These are phyloP conservation scores for Arvicanthis niloticus DNA, from an alignment of 2,113 vertebrate genomes.

Conservation along the genomic window DNA sequence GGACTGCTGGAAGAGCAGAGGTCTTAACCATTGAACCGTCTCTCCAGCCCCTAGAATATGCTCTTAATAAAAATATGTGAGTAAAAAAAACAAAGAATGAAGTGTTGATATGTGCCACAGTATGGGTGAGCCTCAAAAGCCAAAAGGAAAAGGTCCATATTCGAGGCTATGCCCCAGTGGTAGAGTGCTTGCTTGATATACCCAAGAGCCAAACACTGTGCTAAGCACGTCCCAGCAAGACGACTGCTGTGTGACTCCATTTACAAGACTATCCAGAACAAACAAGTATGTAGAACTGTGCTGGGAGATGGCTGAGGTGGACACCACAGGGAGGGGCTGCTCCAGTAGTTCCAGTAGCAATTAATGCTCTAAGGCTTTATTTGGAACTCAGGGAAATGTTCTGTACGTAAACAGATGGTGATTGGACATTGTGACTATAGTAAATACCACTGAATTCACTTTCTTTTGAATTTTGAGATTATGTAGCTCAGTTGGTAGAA, in stretches of 20 bases:
- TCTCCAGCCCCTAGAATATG: background rate
- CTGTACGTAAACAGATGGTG: background rate
- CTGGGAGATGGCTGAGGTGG: no score
- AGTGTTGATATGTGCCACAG: background rate
- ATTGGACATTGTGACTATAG: background rate
- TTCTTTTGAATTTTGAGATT: background rate
- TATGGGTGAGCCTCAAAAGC: slow-evolving; percentile 4
- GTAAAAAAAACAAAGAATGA: background rate
- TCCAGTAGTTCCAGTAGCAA: background rate
- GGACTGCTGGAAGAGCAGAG: no score
- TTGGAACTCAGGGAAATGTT: background rate
- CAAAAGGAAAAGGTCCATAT: background rate
- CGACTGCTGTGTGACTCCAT: background rate
- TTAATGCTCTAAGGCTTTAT: background rate
- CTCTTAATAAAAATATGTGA: background rate
- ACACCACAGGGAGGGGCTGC: background rate
- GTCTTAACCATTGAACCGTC: no score
- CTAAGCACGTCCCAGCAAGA: background rate
- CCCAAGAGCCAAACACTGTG: background rate
- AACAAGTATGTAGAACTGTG: background rate
- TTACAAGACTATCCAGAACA: background rate
- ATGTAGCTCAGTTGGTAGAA: background rate
- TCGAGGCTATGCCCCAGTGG: background rate
- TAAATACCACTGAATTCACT: background rate
- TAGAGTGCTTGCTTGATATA: background rate